Base-by-base conservation (phyloP, 2,113 vertebrate species). In the Rhizomys pruinosus region DNA sequence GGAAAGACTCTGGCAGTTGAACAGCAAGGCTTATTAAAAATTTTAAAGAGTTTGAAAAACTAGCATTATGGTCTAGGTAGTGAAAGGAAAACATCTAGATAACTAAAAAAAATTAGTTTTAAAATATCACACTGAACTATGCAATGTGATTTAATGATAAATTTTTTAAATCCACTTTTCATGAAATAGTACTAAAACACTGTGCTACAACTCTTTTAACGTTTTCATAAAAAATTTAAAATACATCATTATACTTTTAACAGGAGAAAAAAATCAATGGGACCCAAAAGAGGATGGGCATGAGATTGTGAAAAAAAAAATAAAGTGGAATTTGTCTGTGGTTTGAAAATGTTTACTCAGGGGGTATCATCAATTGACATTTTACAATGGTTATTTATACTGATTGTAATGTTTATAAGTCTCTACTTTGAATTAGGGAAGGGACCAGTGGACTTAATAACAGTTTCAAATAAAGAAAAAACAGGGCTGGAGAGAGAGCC, bases 141-240 rank as follows among this genome's bases (percentile, higher is more conserved):
- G 64, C 42, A 79, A 92, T 47, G 72, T 89, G 47, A 92, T 92
- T 90, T 88, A 94, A 91, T 87, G 89, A 91, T 61, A n/a, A 66
- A 91, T 69, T 13, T 68, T 23, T 59, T 66, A 80, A 44, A 88
- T 5, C 22, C 2, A 96, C 84, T 95, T 55, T 93, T 93, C 34
- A 96, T 76, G 68, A 94, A 96, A 84, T 39, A 80, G 84, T 59
- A 96, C 82, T 82, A 92, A 93, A 82, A 97, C 89, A 94, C 44
- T 93, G 87, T 22, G 37, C 73, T 93, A 79, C 69, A 81, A 93
- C 19, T 92, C 55, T 84, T 93, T 42, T 66, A 86, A 52, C 76
- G 68, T 44, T 86, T 92, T 87, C 81, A 74, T 96, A 66, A 25
- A 92, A 80, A 89, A 77, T 87, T 95, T 89, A 76, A 82, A 89